Base-by-base conservation (phyloP, 2,888 invertebrate species). In the Pristionchus entomophagus region DNA sequence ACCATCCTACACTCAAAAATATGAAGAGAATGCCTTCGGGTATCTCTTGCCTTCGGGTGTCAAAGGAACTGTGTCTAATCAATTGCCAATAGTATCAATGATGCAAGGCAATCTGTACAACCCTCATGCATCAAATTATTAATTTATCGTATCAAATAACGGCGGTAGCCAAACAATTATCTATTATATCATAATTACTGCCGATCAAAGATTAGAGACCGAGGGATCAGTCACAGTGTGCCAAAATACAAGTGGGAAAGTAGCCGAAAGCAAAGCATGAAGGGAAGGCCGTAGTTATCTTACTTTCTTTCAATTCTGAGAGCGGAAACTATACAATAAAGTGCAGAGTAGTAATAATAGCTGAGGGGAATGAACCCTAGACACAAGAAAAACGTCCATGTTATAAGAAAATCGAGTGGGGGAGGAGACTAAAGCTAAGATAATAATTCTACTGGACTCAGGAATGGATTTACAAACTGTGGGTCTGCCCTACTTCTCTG, bases 401-500 rank as follows among this genome's bases (percentile, higher is more conserved):
- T n/a, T 65, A 38, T 38, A 35, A 38, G 26, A 69, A 38, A 69
- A 69, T 38, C 22, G n/a, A 69, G 38, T 38, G 22, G 22, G 22
- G 5, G 69, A 38, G 41, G 38, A 38, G 19, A 22, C 69, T 69
- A 69, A 69, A 69, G 69, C 69, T 10, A 35, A 38, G 69, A 32
- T 19, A 69, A 69, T 22, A 38, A 62, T 17, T 62, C 32, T 62
- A 62, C 62, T 62, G 62, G 62, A 38, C 22, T 69, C 69, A 69
- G 69, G 69, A 69, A 69, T 69, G 69, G 69, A 69, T 41, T 69
- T 41, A 69, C 69, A 69, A 69, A 69, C 38, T 69, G 69, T 19
- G 41, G 38, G 22, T 69, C 38, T 35, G 35, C 35, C 3, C 32
- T 5, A 22, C 38, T 38, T 38, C 69, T 6, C 19, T 10, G n/a